Conservation (phyloP, 2,113 vertebrate genomes). For the Oncorhynchus mykiss region DNA sequence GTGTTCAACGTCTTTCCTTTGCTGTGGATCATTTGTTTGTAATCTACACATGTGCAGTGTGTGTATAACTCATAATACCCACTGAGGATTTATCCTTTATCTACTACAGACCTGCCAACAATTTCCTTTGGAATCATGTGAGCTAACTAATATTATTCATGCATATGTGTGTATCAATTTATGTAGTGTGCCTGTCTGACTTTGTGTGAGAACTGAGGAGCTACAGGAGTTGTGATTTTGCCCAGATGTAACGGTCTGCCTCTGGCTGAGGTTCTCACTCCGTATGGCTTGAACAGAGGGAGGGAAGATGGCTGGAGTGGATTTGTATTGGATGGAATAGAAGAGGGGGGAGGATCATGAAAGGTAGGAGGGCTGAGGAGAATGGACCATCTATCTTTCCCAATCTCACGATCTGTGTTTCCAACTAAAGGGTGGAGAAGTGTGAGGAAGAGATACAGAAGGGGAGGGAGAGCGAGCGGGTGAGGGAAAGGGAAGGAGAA, state of each 20-base stretch:
- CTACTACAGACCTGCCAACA: too few relatives aligned
- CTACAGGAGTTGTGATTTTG: too few relatives aligned
- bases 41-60: too few relatives aligned
- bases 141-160: too few relatives aligned
- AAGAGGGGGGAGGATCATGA: not conserved
- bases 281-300: not conserved
- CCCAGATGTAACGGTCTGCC: not conserved
- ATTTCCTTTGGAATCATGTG: too few relatives aligned
- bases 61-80: too few relatives aligned
- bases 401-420: not conserved
- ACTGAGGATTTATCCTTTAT: too few relatives aligned
- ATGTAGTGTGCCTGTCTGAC: not conserved
- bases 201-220: not conserved
- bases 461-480: too few relatives aligned
- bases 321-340: not conserved
- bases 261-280: not conserved
- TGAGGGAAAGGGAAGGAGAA: too few relatives aligned
- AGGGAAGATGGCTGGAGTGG: not conserved
- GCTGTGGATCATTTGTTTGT: too few relatives aligned
- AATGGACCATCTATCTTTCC: slow-evolving; percentile 17
- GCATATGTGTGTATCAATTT: too few relatives aligned
- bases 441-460: slow-evolving; percentile 8
- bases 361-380: slow-evolving; percentile 11
- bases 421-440: slow-evolving; percentile 32
- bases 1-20: too few relatives aligned